Percentiles rank a stretch among this genome's conserved stretches.
Conservation (phyloP, 2,888 invertebrate genomes). For the Lithophane ornitopus region DNA sequence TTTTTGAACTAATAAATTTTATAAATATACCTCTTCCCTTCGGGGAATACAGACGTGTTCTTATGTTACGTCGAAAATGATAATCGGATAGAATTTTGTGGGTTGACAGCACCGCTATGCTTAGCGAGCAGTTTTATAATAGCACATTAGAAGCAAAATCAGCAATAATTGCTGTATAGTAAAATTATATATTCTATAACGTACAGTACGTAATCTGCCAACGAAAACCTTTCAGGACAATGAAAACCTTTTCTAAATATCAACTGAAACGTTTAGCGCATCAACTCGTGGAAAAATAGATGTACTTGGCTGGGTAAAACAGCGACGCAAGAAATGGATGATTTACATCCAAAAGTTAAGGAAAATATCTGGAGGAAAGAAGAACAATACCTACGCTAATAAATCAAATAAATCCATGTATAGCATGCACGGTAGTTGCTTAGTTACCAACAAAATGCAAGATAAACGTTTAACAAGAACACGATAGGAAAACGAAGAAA, state of each 20-base stretch:
- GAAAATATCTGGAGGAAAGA: constrained; percentile 46
- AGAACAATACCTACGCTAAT: constrained; percentile 25
- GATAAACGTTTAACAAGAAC: constrained; percentile 32
- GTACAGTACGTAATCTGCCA: background rate
- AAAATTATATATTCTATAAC: no score
- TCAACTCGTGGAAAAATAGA: background rate
- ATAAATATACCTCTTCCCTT: background rate
- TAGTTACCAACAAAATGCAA: background rate
- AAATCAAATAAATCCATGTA: constrained; percentile 9
- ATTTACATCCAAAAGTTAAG: constrained; percentile 33
- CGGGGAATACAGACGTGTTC: background rate
- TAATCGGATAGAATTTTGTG: no score
- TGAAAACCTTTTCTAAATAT: background rate
- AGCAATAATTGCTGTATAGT: no score
- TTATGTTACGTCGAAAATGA: no score
- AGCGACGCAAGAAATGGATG: constrained; percentile 20
- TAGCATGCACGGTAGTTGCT: no score
- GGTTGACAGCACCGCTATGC: no score
- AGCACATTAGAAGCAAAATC: no score
- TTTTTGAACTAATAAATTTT: background rate
- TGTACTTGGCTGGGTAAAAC: constrained; percentile 20
- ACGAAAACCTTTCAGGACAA: no score
- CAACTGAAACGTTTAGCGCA: background rate
- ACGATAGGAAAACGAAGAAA: constrained; percentile 16
- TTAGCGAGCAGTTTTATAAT: no score